A percentile compares a stretch with the other conserved stretches of the same genome.
Evolutionary conservation across 2,113 vertebrate genomes (phyloP).

Genomic region (Toxotes chatareus): DNA sequence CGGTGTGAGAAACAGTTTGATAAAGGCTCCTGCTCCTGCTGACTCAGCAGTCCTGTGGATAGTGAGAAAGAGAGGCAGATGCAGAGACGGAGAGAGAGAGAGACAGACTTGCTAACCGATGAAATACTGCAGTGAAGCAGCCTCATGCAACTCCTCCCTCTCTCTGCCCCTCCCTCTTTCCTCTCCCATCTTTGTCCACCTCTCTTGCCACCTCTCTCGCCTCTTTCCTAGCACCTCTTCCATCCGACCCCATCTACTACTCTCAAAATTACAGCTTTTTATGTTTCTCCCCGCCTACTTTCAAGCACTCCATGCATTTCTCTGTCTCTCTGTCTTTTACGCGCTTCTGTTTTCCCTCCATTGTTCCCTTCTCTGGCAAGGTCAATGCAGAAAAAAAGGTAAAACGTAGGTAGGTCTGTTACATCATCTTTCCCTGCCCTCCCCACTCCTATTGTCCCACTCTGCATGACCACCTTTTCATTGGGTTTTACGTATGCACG

Average conservation of each 20-base stretch:
- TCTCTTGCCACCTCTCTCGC: slow-evolving; percentile 34
- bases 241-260: slow-evolving; percentile 11
- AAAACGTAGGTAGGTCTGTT: slow-evolving; percentile 41
- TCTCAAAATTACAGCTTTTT: neutral
- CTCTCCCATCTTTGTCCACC: slow-evolving; percentile 51
- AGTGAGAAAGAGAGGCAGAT: slow-evolving; percentile 59
- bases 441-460: slow-evolving; percentile 7
- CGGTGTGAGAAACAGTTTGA: slow-evolving; percentile 25
- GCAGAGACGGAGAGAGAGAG: slow-evolving; percentile 45
- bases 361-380: slow-evolving; percentile 43
- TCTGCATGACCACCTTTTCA: neutral
- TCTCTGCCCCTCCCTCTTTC: slow-evolving; percentile 59
- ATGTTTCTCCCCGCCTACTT: neutral
- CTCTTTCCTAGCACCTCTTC: slow-evolving; percentile 14
- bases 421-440: slow-evolving; percentile 15
- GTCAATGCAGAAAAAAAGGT: slow-evolving; percentile 54
- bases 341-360: neutral
- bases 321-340: neutral
- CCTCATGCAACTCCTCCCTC: slow-evolving; percentile 61
- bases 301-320: neutral
- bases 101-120: slow-evolving; percentile 69
- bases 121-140: slow-evolving; percentile 80
- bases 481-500: neutral
- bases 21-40: slow-evolving; percentile 48
- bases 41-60: slow-evolving; percentile 69